A percentile compares a stretch with the other conserved stretches of the same genome.
These are phyloP conservation scores for Pomatorhinus ruficollis DNA, from an alignment of 2,113 vertebrate species.

Conservation along the genomic window DNA sequence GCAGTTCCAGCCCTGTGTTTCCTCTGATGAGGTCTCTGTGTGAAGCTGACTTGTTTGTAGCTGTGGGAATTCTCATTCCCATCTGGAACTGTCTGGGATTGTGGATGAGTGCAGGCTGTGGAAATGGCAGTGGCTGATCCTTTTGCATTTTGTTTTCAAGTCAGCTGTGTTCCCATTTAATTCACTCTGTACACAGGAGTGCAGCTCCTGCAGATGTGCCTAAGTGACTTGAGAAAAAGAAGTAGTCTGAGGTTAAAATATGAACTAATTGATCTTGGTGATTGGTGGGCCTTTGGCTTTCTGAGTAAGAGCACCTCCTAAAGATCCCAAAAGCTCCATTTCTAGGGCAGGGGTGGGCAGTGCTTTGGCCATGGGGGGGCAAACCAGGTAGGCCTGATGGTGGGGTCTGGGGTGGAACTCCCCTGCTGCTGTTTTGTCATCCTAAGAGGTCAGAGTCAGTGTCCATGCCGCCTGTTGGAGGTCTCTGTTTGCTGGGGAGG, in stretches of 20 bases:
- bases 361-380: not conserved
- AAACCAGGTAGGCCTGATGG: fast-evolving
- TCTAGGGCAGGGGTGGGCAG: not conserved
- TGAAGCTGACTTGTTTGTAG: not conserved
- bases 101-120: not conserved
- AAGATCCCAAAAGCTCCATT: not conserved
- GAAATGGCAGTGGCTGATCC: not conserved
- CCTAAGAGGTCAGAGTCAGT: fast-evolving
- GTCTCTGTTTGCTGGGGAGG: fast-evolving
- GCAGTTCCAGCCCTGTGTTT: fast-evolving
- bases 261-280: not conserved
- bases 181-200: fast-evolving
- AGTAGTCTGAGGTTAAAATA: not conserved
- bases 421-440: fast-evolving
- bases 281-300: not conserved
- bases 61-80: fast-evolving
- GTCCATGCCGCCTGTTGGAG: not conserved
- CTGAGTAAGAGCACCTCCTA: not conserved
- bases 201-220: not conserved
- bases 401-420: too few relatives aligned
- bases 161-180: not conserved
- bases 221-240: not conserved
- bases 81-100: fast-evolving
- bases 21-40: fast-evolving
- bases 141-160: not conserved